Base-by-base conservation (phyloP, 2,888 invertebrate genomes). In the Ormia ochracea region DNA sequence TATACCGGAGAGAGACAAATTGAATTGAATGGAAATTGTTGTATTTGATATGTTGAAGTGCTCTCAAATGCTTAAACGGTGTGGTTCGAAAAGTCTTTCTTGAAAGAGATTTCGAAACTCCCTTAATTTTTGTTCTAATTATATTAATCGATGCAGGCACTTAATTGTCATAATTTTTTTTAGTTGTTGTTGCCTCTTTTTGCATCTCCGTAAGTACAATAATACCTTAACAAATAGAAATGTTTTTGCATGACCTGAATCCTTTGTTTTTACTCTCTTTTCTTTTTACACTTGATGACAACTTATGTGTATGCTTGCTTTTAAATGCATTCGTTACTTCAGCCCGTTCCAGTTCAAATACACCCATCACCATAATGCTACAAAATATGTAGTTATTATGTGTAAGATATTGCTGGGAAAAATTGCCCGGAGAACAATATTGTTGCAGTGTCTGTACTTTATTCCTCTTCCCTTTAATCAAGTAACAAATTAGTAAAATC, bases 401-500 rank as follows among this genome's bases (percentile, higher is more conserved):
- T 45, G 61, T 21, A 43, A 33, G 12, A 33, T 31, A n/a, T 31
- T 59, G 36, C 10, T 14, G 21, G n/a, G 14, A 48, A 23, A 19
- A 38, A 31, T 19, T 61, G 52, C 7, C 72, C 23, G 52, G 10
- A 70, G 23, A 36, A 73, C n/a, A 65, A 31, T 38, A 19, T 58
- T 48, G 65, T 36, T 48, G 52, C n/a, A 17, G 21, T 63, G 56
- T 66, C 52, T 59, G 31, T 63, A 19, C n/a, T 73, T 26, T 38
- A 41, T 48, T 52, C 31, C 26, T 73, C 23, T 73, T 73, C 48
- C 65, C 70, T 75, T 72, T 68, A 52, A 80, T 80, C 76, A 80
- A 73, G 63, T 80, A 80, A 80, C 76, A 80, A 80, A 80, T 80
- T 80, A 80, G 80, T 80, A 80, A 80, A 80, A 80, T 80, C 80